These are phyloP conservation scores for Alligator mississippiensis DNA, from an alignment of 2,113 vertebrate genomes.

Conservation along the genomic window DNA sequence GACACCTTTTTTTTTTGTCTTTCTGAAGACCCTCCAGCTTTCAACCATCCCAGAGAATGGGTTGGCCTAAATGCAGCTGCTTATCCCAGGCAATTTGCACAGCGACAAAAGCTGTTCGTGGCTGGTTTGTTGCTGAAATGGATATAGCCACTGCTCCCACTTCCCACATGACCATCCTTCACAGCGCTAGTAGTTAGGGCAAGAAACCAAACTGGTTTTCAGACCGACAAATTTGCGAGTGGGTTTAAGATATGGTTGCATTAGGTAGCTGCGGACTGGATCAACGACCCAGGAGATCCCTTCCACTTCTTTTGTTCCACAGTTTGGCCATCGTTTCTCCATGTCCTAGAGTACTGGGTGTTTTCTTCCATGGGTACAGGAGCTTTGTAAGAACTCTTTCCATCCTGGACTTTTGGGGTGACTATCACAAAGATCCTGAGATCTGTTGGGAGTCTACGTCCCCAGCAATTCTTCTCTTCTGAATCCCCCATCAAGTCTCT, in stretches of 20 bases:
- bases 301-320: not conserved
- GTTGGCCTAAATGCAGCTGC: accelerated
- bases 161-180: not conserved
- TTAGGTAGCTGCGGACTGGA: not conserved
- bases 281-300: not conserved
- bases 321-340: not conserved
- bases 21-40: not conserved
- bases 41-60: accelerated
- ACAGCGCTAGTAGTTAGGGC: not conserved
- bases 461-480: not conserved
- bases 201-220: not conserved
- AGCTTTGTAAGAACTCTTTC: not conserved
- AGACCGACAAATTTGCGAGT: not conserved
- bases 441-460: accelerated
- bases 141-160: not conserved
- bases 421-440: not conserved
- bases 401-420: not conserved
- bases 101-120: not conserved
- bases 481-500: not conserved
- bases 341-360: not conserved
- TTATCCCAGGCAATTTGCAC: not conserved
- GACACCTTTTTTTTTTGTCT: not conserved
- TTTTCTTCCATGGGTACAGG: not conserved
- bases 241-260: not conserved
- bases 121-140: not conserved